A percentile compares a stretch with the other conserved stretches of the same genome.
These are phyloP conservation scores for Pteria penguin DNA, from an alignment of 2,888 invertebrate species.

Conservation along the genomic window DNA sequence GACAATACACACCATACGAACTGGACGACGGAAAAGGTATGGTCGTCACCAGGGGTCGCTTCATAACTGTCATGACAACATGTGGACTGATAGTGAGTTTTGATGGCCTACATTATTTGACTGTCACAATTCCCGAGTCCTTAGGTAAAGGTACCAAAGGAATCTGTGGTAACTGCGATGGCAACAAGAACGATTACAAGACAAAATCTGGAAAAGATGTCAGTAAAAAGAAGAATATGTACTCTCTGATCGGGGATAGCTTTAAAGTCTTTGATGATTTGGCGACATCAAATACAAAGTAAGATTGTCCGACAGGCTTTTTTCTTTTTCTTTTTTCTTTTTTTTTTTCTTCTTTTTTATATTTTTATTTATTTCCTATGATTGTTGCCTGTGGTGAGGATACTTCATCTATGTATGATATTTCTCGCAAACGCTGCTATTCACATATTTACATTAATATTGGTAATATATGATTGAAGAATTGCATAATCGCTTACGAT, in stretches of 20 bases:
- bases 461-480: too few relatives aligned
- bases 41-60: slow-evolving; percentile 36
- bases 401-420: too few relatives aligned
- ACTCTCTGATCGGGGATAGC: slow-evolving; percentile 48
- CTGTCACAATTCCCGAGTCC: slow-evolving; percentile 43
- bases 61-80: slow-evolving; percentile 40
- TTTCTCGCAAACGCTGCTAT: too few relatives aligned
- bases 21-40: slow-evolving; percentile 6
- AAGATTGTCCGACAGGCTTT: too few relatives aligned
- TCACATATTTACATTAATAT: too few relatives aligned
- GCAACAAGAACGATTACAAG: slow-evolving; percentile 45
- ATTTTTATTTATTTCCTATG: too few relatives aligned
- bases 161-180: slow-evolving; percentile 61
- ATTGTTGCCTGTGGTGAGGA: too few relatives aligned
- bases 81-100: slow-evolving; percentile 56
- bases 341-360: too few relatives aligned
- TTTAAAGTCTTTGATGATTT: slow-evolving; percentile 55
- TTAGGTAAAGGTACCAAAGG: slow-evolving; percentile 46
- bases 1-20: slow-evolving; percentile 23
- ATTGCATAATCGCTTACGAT: too few relatives aligned
- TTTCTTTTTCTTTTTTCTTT: too few relatives aligned
- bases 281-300: slow-evolving; percentile 31
- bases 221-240: slow-evolving; percentile 30
- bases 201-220: slow-evolving; percentile 50
- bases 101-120: slow-evolving; percentile 49